Conservation (phyloP, 2,888 invertebrate genomes). For the Apamea monoglypha region DNA sequence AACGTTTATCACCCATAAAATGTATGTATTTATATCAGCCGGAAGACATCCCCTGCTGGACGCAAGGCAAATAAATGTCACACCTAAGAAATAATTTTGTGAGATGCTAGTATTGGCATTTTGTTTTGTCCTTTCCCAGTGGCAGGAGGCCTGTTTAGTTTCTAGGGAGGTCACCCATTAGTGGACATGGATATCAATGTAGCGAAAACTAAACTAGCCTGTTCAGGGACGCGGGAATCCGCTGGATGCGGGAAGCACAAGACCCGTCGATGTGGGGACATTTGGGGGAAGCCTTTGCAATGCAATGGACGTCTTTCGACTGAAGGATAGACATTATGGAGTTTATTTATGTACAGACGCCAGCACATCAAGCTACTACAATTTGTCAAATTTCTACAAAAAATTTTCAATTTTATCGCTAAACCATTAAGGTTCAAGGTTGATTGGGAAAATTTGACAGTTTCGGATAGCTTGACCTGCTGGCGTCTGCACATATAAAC, state of each 20-base stretch:
- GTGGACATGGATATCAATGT: neutral
- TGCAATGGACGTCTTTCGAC: neutral
- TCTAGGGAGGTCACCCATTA: neutral
- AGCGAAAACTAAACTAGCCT: neutral
- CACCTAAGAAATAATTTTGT: neutral
- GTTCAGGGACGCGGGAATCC: neutral
- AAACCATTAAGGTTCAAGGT: too few relatives aligned
- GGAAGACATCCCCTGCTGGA: neutral
- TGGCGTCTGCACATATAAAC: too few relatives aligned
- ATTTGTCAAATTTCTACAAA: too few relatives aligned
- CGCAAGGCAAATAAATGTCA: neutral
- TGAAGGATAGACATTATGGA: too few relatives aligned
- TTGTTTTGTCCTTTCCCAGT: neutral
- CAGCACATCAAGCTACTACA: too few relatives aligned
- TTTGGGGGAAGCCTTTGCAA: too few relatives aligned
- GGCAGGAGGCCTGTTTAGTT: neutral
- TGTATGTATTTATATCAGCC: neutral
- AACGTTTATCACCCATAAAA: slow-evolving; percentile 14
- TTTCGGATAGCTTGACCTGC: too few relatives aligned
- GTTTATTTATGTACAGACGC: too few relatives aligned
- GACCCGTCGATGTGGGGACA: neutral
- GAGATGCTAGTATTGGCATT: neutral
- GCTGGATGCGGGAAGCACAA: neutral
- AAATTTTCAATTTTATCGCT: too few relatives aligned
- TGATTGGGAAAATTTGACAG: too few relatives aligned